Evolutionary conservation across 2,797 vertebrate genomes (phyloP), one percentile per base, ranked within the genome.

Genomic region (Pangasius macronema): DNA sequence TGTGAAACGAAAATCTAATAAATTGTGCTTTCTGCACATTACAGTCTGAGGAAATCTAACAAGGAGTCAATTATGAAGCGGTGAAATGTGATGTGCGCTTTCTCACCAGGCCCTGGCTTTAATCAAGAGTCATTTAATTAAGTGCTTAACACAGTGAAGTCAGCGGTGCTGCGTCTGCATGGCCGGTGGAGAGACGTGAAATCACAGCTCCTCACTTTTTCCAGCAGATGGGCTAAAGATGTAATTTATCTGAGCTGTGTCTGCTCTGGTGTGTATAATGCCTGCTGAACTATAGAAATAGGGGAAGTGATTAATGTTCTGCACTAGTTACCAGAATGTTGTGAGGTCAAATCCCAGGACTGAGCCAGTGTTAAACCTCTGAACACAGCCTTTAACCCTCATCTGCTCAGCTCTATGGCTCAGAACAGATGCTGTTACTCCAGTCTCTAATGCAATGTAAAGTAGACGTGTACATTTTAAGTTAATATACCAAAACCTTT

Each of bases 111-210:
- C 92, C 90, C 89, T 89, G 90, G 76, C 88, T 93, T 93, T 93
- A 94, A 94, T 95, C 94, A 94, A 93, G 89, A 94, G 88, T 93
- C 93, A 94, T 94, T 94, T 89, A 91, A 92, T 92, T 91, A 91
- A 90, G 85, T 73, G 55, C 82, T 88, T 88, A 89, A 90, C 82
- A 65, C 87, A 90, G 61, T 90, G 87, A 86, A 89, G 84, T 89
- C 87, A 90, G 82, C 73, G 77, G 83, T 79, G 83, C 88, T 87
- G 87, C 72, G 89, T 83, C 87, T 83, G 80, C 87, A 91, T 70
- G 70, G 82, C 86, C 73, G 10, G 79, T 16, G 73, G 79, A 79
- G 70, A 53, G 83, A 72, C 39, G 6, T 87, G 88, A 76, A 84
- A 42, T 11, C 85, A 49, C 67, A 49, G 46, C 81, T 75, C 51